A percentile compares a stretch with the other conserved stretches of the same genome.
These are phyloP conservation scores for Stylophora pistillata DNA, from an alignment of 64 coral and sea anemone species.

Conservation along the genomic window DNA sequence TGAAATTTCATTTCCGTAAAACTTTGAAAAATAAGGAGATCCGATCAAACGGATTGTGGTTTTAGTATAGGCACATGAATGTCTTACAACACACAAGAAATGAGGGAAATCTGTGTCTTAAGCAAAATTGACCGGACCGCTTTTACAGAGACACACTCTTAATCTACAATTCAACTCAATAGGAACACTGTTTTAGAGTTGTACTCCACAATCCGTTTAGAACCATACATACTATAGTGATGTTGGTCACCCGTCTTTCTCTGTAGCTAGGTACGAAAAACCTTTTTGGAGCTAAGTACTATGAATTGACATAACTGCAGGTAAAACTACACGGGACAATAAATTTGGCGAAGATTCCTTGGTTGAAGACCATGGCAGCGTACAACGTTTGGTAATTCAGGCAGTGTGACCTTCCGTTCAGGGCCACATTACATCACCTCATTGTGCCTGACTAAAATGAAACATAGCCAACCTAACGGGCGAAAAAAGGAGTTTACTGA, in stretches of 20 bases:
- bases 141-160: no score
- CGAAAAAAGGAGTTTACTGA: not conserved
- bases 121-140: not conserved
- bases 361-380: not conserved
- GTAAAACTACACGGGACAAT: not conserved
- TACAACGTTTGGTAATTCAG: not conserved
- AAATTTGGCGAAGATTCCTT: not conserved
- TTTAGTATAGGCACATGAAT: constrained; percentile 3
- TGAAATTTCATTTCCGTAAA: constrained; percentile 19
- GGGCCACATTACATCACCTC: constrained; percentile 18
- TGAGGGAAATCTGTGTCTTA: not conserved
- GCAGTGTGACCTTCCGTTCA: constrained; percentile 2
- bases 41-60: constrained; percentile 11
- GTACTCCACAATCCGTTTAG: no score
- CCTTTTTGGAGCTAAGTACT: not conserved
- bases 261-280: not conserved
- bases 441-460: not conserved
- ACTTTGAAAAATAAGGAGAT: constrained; percentile 8
- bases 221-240: not conserved
- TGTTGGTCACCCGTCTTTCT: not conserved
- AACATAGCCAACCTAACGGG: constrained; percentile 1
- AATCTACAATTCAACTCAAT: no score
- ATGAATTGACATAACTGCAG: not conserved
- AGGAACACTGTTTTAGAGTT: no score
- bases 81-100: not conserved